phyloP scores from a whole-genome alignment of 1,140 invertebrate genomes.

The Fopius arisanus region DNA sequence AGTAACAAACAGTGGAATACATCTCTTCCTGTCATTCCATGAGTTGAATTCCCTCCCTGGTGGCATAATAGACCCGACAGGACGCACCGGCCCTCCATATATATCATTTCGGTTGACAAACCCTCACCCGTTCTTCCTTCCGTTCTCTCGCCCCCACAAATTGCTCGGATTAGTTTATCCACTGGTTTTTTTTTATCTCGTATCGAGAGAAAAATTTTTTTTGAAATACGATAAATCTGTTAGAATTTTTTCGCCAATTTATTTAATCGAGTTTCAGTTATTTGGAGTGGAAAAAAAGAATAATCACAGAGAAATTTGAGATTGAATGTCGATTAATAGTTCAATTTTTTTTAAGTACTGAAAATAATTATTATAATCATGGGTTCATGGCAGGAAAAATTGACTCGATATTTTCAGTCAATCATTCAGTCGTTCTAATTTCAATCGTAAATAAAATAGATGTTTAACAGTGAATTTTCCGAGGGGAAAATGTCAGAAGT shows the following conservation, averaged over 20 bases:
- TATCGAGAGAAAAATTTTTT: not conserved
- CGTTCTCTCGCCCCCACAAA: slow-evolving; percentile 38
- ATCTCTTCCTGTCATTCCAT: slow-evolving; percentile 42
- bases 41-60: slow-evolving; percentile 25
- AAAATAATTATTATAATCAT: too few relatives aligned
- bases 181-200: not conserved
- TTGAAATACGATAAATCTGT: not conserved
- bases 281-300: not conserved
- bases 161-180: slow-evolving; percentile 45
- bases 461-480: too few relatives aligned
- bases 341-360: too few relatives aligned
- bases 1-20: slow-evolving; percentile 9
- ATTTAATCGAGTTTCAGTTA: not conserved
- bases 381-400: too few relatives aligned
- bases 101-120: slow-evolving; percentile 34
- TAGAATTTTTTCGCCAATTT: not conserved
- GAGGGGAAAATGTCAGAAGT: not conserved
- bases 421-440: too few relatives aligned
- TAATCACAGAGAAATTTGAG: too few relatives aligned
- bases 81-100: slow-evolving; percentile 15
- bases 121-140: slow-evolving; percentile 22
- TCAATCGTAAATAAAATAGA: too few relatives aligned
- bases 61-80: slow-evolving; percentile 26
- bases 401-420: too few relatives aligned
- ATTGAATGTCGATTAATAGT: too few relatives aligned